These are phyloP conservation scores for Chroicocephalus ridibundus DNA, from an alignment of 2,113 vertebrate species.

Conservation along the genomic window DNA sequence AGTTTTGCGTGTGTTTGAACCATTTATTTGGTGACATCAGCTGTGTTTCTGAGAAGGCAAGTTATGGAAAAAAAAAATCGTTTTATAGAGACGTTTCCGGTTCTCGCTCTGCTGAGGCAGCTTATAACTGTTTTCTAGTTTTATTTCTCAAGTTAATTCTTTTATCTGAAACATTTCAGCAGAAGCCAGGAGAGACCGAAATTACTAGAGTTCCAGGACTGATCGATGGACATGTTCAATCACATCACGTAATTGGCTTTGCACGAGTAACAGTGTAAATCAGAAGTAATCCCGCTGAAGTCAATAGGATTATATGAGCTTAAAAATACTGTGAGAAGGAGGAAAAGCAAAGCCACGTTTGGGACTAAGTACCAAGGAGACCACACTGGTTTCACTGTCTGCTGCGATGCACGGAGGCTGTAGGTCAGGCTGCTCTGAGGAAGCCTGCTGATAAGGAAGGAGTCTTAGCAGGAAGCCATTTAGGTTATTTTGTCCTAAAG, in stretches of 20 bases:
- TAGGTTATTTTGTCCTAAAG: not conserved
- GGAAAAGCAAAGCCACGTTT: not conserved
- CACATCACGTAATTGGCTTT: not conserved
- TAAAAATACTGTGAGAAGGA: not conserved
- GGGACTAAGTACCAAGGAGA: not conserved
- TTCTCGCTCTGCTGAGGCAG: not conserved
- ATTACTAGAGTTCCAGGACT: not conserved
- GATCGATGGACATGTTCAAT: not conserved
- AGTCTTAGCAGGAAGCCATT: not conserved
- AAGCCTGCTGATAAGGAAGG: not conserved
- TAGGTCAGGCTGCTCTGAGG: not conserved
- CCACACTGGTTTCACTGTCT: not conserved
- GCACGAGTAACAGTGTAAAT: not conserved
- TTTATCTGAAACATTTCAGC: not conserved
- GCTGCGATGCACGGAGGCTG: not conserved
- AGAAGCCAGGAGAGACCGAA: not conserved
- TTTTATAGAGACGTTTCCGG: slow-evolving; percentile 53
- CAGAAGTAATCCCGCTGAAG: not conserved
- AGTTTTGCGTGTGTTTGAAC: not conserved
- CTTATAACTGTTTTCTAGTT: slow-evolving; percentile 21
- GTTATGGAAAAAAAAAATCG: slow-evolving; percentile 24
- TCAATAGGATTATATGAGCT: not conserved
- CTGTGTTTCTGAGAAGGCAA: slow-evolving; percentile 67
- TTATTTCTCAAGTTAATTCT: not conserved
- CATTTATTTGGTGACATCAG: slow-evolving; percentile 51